Evolutionary conservation across 2,113 vertebrate species (phyloP).

Genomic region (Salvelinus namaycush): DNA sequence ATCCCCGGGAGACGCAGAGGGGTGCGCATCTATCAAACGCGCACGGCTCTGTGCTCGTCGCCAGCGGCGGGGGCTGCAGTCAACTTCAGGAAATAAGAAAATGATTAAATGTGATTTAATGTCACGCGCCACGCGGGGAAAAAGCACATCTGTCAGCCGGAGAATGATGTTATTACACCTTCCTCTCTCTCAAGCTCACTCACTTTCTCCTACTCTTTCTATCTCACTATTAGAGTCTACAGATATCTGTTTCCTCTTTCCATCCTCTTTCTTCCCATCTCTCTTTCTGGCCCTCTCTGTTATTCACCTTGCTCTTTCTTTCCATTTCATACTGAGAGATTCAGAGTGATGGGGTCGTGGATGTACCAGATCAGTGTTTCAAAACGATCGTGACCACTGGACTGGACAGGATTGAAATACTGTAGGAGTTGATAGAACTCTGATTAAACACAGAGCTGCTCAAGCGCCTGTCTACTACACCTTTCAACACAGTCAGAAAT

Average conservation of each 20-base stretch:
- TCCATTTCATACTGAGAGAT: not conserved
- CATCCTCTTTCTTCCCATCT: not conserved
- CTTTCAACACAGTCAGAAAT: not conserved
- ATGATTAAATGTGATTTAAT: constrained; percentile 72
- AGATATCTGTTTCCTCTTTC: not conserved
- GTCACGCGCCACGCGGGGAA: constrained; percentile 46
- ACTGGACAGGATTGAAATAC: too few relatives aligned
- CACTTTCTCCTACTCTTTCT: not conserved
- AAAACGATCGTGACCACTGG: too few relatives aligned
- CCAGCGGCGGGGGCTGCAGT: constrained; percentile 53
- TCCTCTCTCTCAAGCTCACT: constrained; percentile 14
- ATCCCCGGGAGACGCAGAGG: not conserved
- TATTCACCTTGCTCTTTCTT: not conserved
- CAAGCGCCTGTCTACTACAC: too few relatives aligned
- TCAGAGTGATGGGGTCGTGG: not conserved
- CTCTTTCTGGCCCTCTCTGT: not conserved
- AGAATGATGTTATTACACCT: constrained; percentile 59
- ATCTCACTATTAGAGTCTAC: not conserved
- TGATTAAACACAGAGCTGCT: too few relatives aligned
- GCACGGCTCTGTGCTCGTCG: constrained; percentile 3
- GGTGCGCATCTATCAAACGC: constrained; percentile 52
- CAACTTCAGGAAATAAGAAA: constrained; percentile 71
- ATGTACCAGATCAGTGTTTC: not conserved
- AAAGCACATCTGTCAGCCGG: constrained; percentile 60
- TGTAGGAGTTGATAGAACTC: too few relatives aligned